A percentile compares a stretch with the other conserved stretches of the same genome.
phyloP scores from a whole-genome alignment of 2,888 invertebrate species.

The Hipparchia sbordonii region DNA sequence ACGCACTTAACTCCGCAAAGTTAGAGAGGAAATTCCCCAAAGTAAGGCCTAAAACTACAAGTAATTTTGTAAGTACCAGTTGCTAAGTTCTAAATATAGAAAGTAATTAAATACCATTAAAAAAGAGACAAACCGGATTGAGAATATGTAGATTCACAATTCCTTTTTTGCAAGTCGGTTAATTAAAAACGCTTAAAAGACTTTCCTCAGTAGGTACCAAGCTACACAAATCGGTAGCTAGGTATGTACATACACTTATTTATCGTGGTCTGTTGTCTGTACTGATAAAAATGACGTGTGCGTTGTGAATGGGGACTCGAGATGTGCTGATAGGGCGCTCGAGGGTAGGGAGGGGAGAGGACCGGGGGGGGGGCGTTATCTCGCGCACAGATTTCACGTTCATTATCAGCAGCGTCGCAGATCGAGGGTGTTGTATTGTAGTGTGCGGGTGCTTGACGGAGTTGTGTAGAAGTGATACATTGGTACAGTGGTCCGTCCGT shows the following conservation, averaged over 20 bases:
- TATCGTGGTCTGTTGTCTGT: constrained; percentile 35
- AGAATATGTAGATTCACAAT: too few species aligned
- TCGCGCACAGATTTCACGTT: constrained; percentile 68
- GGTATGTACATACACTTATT: constrained; percentile 2
- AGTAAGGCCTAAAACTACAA: too few species aligned
- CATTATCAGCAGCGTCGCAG: constrained; percentile 64
- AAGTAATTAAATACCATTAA: too few species aligned
- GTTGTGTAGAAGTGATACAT: constrained; percentile 40
- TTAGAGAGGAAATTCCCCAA: too few species aligned
- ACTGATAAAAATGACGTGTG: constrained; percentile 46
- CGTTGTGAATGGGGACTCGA: constrained; percentile 45
- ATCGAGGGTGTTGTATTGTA: constrained; percentile 43
- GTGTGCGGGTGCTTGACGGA: constrained; percentile 32
- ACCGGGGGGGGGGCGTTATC: constrained; percentile 60
- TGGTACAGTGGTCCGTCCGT: too few species aligned
- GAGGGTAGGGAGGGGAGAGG: constrained; percentile 38
- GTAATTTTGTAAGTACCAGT: too few species aligned
- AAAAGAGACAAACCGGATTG: too few species aligned
- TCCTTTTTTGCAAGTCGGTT: too few species aligned
- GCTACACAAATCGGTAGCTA: background rate
- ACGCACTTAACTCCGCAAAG: too few species aligned
- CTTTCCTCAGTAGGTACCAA: background rate
- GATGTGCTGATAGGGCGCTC: constrained; percentile 44
- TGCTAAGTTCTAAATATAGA: too few species aligned
- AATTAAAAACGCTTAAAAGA: too few species aligned